Evolutionary conservation across 2,888 invertebrate genomes (phyloP), one percentile per base, ranked within the genome.

Genomic region (Nasonia oneida): DNA sequence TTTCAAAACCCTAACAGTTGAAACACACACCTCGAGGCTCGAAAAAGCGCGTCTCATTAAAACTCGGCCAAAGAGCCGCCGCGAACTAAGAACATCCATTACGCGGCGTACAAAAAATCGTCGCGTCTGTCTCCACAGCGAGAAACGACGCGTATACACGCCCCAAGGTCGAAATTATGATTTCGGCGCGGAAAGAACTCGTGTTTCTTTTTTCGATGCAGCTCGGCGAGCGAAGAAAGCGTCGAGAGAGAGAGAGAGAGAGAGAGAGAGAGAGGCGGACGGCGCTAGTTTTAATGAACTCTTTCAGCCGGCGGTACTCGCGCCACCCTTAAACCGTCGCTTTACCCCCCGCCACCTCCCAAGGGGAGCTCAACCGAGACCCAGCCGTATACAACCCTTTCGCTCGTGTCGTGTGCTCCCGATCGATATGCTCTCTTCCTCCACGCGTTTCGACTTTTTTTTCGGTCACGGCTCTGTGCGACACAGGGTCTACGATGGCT

Each of bases 281-380:
- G 90, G 90, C 90, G 91, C 91, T 90, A 90, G 90, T 92, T 92
- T 92, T 92, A 92, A 92, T 92, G 91, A 92, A 92, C 92, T 92
- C 91, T 91, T 92, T 92, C 90, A 91, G 90, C 15, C 90, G 73
- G 89, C 89, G 71, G 89, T 90, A 91, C 90, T 91, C 91, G 90
- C 90, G 91, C 90, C 90, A 89, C 91, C 91, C 92, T 91, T 90
- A 91, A 90, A 91, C 91, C 91, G 88, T 90, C 90, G 91, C 89
- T 91, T 90, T 90, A 89, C 87, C 88, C 76, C 76, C 53, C 39
- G 42, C 91, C 89, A 2, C 37, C 37, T 23, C 37, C 37, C 4
- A 37, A 37, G 88, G 83, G 90, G 89, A 89, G 90, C 91, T 91
- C 92, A 92, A 89, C 89, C 87, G 64, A 29, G 61, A 42, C n/a